phyloP scores from a whole-genome alignment of 1,140 invertebrate genomes.

The Drosophila athabasca region DNA sequence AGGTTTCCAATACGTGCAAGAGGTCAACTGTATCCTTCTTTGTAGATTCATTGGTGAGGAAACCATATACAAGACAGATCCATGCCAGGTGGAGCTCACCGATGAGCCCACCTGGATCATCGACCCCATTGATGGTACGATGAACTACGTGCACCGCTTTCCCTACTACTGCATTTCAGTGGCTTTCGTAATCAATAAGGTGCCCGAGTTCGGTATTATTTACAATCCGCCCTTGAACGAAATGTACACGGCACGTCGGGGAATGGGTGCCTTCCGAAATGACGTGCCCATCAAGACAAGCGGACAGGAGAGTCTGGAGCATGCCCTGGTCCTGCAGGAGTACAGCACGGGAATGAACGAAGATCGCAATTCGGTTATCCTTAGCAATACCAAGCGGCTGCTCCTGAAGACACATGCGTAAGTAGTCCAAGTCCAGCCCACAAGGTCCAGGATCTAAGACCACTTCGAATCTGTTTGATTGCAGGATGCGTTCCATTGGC shows the following conservation, averaged over 20 bases:
- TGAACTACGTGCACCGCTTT: slow-evolving; percentile 94
- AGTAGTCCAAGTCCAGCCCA: slow-evolving; percentile 35
- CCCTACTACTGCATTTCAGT: slow-evolving; percentile 92
- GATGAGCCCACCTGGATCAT: slow-evolving; percentile 98
- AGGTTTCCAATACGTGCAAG: neutral
- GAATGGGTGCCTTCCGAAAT: slow-evolving; percentile 48
- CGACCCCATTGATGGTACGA: slow-evolving; percentile 94
- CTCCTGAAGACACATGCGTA: slow-evolving; percentile 92
- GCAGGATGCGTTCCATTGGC: slow-evolving; percentile 91
- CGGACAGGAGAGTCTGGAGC: slow-evolving; percentile 14
- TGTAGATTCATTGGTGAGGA: slow-evolving; percentile 98
- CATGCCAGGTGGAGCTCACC: slow-evolving; percentile 88
- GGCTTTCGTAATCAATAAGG: slow-evolving; percentile 88
- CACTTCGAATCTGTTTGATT: neutral
- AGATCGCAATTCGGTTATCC: slow-evolving; percentile 87
- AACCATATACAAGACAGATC: slow-evolving; percentile 85
- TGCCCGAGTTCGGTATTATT: slow-evolving; percentile 90
- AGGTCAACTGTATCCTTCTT: neutral
- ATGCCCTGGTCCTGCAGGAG: slow-evolving; percentile 57
- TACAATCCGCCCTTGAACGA: slow-evolving; percentile 95
- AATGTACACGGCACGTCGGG: slow-evolving; percentile 45
- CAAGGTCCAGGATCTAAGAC: neutral
- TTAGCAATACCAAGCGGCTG: slow-evolving; percentile 90
- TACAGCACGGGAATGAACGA: slow-evolving; percentile 85
- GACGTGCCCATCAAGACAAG: slow-evolving; percentile 26